Base-by-base conservation (phyloP, 2,888 invertebrate species). In the Leucozona laternaria region DNA sequence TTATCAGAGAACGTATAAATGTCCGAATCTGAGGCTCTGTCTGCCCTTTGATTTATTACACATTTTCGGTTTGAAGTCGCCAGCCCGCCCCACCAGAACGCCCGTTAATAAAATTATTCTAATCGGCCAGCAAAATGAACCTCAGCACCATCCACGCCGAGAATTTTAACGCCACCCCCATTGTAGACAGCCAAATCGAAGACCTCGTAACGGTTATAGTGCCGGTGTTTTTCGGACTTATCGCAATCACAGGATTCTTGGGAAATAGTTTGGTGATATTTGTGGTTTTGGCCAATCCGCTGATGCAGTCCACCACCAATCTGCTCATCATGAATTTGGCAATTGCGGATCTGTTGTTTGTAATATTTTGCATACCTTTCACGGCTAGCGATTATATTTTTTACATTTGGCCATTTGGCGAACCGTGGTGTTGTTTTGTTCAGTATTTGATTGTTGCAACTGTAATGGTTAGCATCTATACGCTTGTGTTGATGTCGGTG, bases 301-400 rank as follows among this genome's bases (percentile, higher is more conserved):
- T 96, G 89, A 98, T 98, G 98, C 94, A 97, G 89, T 97, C 97
- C 58, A 97, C 97, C 0, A 98, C 98, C 15, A 98, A 98, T 92
- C 94, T 98, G n/a, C 94, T 98, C 31, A 98, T 98, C 89, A 96
- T 97, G 70, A 98, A 97, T 91, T 93, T 98, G 80, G 98, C 98
- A 0, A 94, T 97, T 8, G 97, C 98, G 34, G 98, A 98, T 92
- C 93, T 98, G 15, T 94, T 97, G 31, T 98, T 98, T 92, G 97
- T 98, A 13, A 94, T 97, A 58, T 97, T 98, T 93, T 98, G 98
- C 93, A 97, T 98, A 40, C 98, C 98, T 0, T 98, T 98, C 92
- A 98, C 98, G 0, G 98, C 97, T 0, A 95, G 96, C 43, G 97
- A 97, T 90, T 98, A 98, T 91, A 96, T 97, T 0, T 93, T 97